Base-by-base conservation (phyloP, 2,797 vertebrate genomes). In the Falco naumanni region DNA sequence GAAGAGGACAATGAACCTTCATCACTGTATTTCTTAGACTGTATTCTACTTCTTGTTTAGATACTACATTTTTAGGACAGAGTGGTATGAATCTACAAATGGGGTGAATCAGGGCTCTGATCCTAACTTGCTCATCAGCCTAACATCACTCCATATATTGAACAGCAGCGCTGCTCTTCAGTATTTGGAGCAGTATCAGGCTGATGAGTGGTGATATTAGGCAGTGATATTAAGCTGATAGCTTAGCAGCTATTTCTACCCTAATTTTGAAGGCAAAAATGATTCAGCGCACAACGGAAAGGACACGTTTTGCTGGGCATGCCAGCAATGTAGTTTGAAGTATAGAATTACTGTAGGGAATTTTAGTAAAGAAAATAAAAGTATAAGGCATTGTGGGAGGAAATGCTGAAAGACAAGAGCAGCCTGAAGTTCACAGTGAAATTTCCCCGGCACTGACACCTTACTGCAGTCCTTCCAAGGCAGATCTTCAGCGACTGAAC, bases 1-100 rank as follows among this genome's bases (percentile, higher is more conserved):
- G 37, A 66, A n/a, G 28, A 39, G n/a, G 43, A 22, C 1, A 9
- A 47, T 2, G 28, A 68, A 26, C 54, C 20, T 41, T 48, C 63
- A 11, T 24, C 7, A 0, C 26, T 0, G 2, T 7, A 2, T 16
- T 37, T 56, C 48, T 26, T 4, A 3, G 8, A 1, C 9, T 12
- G 9, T 2, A 3, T 16, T 80, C 70, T 3, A 4, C 22, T 17
- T 43, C 68, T 47, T 7, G 9, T 5, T 63, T 16, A 37, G 65
- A 21, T 3, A 4, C 1, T 2, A 3, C 19, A 13, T 16, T 43
- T 69, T 77, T 21, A 59, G 78, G 59, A 14, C 8, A 9, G 50
- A 64, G 33, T 0, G 26, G 19, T 8, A 16, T 6, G 53, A 25
- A 59, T 2, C 24, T 24, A n/a, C 15, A 60, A 17, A 31, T 0